Evolutionary conservation across 2,888 invertebrate genomes (phyloP).

Genomic region (Melinaea marsaeus): DNA sequence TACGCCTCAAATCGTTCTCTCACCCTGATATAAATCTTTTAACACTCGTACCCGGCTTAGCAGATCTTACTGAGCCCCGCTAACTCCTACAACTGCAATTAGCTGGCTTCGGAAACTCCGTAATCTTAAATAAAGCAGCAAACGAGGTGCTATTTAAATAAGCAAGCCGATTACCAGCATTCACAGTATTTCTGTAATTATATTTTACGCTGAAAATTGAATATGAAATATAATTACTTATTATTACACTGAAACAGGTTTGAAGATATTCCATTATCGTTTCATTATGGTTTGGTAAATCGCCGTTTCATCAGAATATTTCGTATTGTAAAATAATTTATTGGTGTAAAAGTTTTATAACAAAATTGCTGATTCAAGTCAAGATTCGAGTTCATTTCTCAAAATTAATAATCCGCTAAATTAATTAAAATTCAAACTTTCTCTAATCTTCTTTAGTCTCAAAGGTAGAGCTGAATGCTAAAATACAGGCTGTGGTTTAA

Average conservation of each 20-base stretch:
- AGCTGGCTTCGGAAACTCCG: conserved; percentile 58
- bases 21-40: conserved; percentile 73
- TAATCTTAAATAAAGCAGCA: conserved; percentile 57
- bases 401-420: conserved; percentile 74
- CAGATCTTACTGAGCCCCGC: conserved; percentile 56
- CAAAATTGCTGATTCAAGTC: conserved; percentile 42
- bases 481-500: conserved; percentile 55
- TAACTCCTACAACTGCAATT: conserved; percentile 74
- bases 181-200: conserved; percentile 32
- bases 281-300: neutral
- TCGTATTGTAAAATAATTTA: conserved; percentile 11
- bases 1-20: conserved; percentile 52
- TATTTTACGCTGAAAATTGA: conserved; percentile 26
- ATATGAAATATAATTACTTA: conserved; percentile 6
- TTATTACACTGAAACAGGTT: neutral
- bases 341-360: conserved; percentile 26
- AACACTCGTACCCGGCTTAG: conserved; percentile 67
- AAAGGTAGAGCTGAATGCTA: conserved; percentile 44
- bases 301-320: neutral
- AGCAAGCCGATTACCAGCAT: conserved; percentile 34
- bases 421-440: conserved; percentile 70
- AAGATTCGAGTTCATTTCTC: conserved; percentile 63
- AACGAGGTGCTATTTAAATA: conserved; percentile 54
- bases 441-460: conserved; percentile 56
- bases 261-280: neutral